Percentiles rank a stretch among this genome's conserved stretches.
phyloP scores from a whole-genome alignment of 64 coral and sea anemone genomes.

The Pachyseris speciosa region DNA sequence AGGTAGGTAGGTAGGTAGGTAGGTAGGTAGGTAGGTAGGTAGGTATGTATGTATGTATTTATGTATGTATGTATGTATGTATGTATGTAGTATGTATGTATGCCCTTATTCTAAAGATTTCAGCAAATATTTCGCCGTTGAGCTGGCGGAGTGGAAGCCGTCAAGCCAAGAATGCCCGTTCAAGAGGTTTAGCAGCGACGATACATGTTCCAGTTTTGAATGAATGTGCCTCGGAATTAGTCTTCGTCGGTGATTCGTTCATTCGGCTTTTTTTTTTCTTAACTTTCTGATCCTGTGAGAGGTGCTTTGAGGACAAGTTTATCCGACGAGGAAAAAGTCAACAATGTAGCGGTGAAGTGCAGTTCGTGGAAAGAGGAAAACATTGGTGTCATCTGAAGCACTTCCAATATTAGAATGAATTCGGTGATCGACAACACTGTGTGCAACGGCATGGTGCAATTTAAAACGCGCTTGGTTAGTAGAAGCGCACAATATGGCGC shows the following conservation, averaged over 20 bases:
- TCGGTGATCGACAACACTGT: slow-evolving; percentile 29
- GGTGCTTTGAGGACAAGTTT: slow-evolving; percentile 49
- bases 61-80: too few relatives aligned
- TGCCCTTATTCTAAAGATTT: slow-evolving; percentile 72
- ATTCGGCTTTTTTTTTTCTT: slow-evolving; percentile 70
- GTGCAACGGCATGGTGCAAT: slow-evolving; percentile 31
- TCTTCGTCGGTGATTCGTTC: slow-evolving; percentile 79
- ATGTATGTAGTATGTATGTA: too few relatives aligned
- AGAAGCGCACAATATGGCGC: slow-evolving; percentile 59
- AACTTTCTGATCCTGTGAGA: slow-evolving; percentile 32
- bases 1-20: too few relatives aligned
- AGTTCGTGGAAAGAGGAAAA: slow-evolving; percentile 76
- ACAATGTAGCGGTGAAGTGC: slow-evolving; percentile 67
- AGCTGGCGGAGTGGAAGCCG: slow-evolving; percentile 63
- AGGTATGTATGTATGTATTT: too few relatives aligned
- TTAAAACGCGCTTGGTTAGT: slow-evolving; percentile 51
- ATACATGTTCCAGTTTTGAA: slow-evolving; percentile 56
- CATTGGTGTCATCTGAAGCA: slow-evolving; percentile 42
- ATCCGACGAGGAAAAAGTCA: not conserved
- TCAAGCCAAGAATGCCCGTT: slow-evolving; percentile 6
- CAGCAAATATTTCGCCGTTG: slow-evolving; percentile 45
- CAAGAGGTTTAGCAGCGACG: slow-evolving; percentile 12
- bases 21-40: too few relatives aligned
- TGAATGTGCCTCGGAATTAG: slow-evolving; percentile 41
- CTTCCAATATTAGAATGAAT: slow-evolving; percentile 36